phyloP scores from a whole-genome alignment of 2,113 vertebrate genomes.

The Python bivittatus region DNA sequence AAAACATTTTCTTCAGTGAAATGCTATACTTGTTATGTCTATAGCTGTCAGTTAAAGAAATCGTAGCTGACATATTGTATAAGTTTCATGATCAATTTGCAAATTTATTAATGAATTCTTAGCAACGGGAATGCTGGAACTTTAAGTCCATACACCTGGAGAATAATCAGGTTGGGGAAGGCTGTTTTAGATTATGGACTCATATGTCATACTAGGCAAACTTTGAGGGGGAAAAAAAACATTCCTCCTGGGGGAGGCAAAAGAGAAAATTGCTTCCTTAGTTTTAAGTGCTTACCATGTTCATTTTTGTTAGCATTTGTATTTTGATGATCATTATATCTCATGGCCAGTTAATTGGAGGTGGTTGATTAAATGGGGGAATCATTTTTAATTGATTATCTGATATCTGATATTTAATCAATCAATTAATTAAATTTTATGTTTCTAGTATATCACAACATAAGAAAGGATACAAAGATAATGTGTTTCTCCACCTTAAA shows the following conservation, averaged over 20 bases:
- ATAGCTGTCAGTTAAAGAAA: not conserved
- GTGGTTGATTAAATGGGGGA: not conserved
- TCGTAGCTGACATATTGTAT: not conserved
- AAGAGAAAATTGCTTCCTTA: not conserved
- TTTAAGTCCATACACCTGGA: not conserved
- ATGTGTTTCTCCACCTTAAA: not conserved
- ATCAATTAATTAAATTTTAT: not conserved
- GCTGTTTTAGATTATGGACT: not conserved
- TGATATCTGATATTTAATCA: no score
- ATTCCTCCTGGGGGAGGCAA: not conserved
- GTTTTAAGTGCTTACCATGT: not conserved
- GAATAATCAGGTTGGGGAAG: not conserved
- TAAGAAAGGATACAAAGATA: not conserved
- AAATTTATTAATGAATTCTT: not conserved
- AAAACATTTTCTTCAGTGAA: not conserved
- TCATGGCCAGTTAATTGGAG: not conserved
- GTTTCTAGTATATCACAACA: not conserved
- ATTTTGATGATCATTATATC: not conserved
- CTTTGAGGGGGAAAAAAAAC: not conserved
- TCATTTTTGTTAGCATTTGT: not conserved
- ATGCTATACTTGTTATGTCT: not conserved
- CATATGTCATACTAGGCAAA: not conserved
- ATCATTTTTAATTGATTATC: not conserved
- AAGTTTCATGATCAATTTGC: not conserved
- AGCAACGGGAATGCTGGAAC: not conserved